These are phyloP conservation scores for Drepana falcataria DNA, from an alignment of 2,888 invertebrate genomes.

Conservation along the genomic window DNA sequence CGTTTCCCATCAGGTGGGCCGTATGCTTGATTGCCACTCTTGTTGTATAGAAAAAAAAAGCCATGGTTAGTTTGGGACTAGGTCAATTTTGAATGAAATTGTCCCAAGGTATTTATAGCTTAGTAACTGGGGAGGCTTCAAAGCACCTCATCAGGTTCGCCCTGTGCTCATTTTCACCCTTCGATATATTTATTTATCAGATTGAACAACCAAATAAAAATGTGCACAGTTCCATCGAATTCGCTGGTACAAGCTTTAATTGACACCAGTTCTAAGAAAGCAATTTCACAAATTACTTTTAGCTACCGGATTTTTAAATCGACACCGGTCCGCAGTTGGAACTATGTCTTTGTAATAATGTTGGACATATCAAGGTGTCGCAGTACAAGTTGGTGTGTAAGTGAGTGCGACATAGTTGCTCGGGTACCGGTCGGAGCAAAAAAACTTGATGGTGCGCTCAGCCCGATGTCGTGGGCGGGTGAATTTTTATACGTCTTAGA, in stretches of 20 bases:
- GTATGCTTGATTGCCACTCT: too few relatives aligned
- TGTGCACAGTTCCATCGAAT: slow-evolving; percentile 25
- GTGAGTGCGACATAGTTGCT: slow-evolving; percentile 48
- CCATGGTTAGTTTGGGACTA: too few relatives aligned
- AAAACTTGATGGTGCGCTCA: slow-evolving; percentile 31
- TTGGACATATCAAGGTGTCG: neutral
- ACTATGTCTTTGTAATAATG: slow-evolving; percentile 40
- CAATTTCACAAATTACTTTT: slow-evolving; percentile 79
- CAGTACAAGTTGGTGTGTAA: neutral
- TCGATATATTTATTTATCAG: neutral
- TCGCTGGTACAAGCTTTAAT: slow-evolving; percentile 48
- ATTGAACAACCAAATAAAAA: slow-evolving; percentile 7
- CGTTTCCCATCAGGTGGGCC: too few relatives aligned
- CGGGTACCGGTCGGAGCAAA: slow-evolving; percentile 46
- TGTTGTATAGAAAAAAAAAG: too few relatives aligned
- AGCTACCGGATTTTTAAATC: slow-evolving; percentile 73
- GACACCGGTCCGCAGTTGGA: slow-evolving; percentile 42
- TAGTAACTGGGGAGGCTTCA: too few relatives aligned
- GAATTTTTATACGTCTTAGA: slow-evolving; percentile 39
- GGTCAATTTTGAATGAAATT: too few relatives aligned
- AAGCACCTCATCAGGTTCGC: neutral
- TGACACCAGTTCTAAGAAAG: slow-evolving; percentile 75
- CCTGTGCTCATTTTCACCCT: neutral
- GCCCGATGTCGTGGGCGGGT: slow-evolving; percentile 44
- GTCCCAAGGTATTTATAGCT: too few relatives aligned